Evolutionary conservation across 2,888 invertebrate genomes (phyloP).

Genomic region (Hylaea fasciaria): DNA sequence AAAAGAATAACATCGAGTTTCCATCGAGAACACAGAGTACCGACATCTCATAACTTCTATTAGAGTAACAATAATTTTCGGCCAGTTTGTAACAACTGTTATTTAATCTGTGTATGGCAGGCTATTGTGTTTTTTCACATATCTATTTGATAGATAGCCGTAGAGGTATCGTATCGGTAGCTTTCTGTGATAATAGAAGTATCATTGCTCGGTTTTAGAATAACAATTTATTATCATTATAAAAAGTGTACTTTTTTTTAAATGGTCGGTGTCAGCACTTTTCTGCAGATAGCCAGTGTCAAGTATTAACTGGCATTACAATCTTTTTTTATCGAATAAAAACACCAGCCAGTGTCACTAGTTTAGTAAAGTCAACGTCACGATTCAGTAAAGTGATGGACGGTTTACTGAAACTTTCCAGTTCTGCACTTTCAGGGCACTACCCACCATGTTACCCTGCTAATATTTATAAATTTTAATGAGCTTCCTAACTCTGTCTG

Average conservation of each 20-base stretch:
- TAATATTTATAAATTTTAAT: no score
- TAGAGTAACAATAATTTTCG: slow-evolving; percentile 36
- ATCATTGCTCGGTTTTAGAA: slow-evolving; percentile 16
- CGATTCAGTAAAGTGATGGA: no score
- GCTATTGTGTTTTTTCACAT: slow-evolving; percentile 41
- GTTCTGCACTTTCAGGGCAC: no score
- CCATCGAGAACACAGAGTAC: slow-evolving; percentile 28
- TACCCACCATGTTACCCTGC: no score
- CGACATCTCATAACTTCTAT: slow-evolving; percentile 16
- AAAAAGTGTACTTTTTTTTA: neutral
- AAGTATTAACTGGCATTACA: no score
- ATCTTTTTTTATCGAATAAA: no score
- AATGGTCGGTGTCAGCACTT: neutral
- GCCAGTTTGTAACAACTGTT: slow-evolving; percentile 2
- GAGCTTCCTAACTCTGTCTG: no score
- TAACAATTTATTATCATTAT: slow-evolving; percentile 1
- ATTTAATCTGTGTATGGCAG: slow-evolving; percentile 13
- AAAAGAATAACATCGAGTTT: slow-evolving; percentile 1
- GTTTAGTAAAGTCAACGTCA: no score
- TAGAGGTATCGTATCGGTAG: slow-evolving; percentile 39
- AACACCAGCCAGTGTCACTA: no score
- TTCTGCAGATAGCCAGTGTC: no score
- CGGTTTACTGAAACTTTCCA: no score
- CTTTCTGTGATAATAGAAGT: slow-evolving; percentile 36
- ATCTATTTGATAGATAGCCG: slow-evolving; percentile 42